phyloP scores from a whole-genome alignment of 2,888 invertebrate species.

The Agelastica alni region DNA sequence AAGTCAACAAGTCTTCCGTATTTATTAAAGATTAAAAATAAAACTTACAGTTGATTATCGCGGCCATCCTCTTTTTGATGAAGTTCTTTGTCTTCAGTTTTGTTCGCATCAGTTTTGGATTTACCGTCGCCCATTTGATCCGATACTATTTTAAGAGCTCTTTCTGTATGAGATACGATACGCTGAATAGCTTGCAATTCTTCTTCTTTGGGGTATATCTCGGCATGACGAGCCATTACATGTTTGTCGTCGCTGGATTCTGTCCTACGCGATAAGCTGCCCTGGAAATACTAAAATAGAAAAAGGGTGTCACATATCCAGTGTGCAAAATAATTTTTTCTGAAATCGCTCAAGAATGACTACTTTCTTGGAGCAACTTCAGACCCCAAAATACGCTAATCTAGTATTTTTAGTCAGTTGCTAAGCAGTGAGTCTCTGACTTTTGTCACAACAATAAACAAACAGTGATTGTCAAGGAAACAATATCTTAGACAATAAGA shows the following conservation, averaged over 20 bases:
- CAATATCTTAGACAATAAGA: no score
- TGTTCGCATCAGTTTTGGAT: conserved; percentile 36
- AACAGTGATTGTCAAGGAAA: no score
- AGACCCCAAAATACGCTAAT: no score
- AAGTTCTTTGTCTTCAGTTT: conserved; percentile 59
- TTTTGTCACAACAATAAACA: no score
- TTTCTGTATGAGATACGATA: conserved; percentile 90
- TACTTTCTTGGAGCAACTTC: no score
- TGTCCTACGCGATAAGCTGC: conserved; percentile 71
- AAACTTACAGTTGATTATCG: conserved; percentile 74
- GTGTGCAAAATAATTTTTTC: conserved; percentile 43
- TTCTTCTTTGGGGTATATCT: conserved; percentile 90
- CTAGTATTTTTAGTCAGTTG: no score
- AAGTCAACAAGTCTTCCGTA: no score
- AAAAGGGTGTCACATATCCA: neutral
- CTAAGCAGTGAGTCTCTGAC: no score
- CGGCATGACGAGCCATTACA: conserved; percentile 89
- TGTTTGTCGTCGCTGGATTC: conserved; percentile 97
- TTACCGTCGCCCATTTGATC: conserved; percentile 73
- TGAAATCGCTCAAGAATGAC: no score
- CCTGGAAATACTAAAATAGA: conserved; percentile 56
- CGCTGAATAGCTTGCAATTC: conserved; percentile 89
- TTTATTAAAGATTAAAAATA: neutral
- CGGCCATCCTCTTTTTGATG: conserved; percentile 71
- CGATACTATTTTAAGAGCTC: conserved; percentile 90